Evolutionary conservation across 1,140 invertebrate species (phyloP), one percentile per base, ranked within the genome.

Genomic region (Adelges cooleyi): DNA sequence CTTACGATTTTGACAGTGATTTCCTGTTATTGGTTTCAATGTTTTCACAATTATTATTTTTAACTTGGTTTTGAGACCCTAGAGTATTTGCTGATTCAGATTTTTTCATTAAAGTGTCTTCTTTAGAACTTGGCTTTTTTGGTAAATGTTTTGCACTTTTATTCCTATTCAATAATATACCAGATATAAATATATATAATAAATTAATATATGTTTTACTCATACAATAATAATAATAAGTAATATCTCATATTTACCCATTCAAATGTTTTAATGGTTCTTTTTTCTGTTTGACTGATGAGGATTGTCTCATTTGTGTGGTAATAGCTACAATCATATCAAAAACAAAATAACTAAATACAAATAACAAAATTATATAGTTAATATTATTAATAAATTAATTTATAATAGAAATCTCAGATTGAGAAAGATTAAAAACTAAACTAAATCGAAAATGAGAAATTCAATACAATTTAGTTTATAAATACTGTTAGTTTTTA

Each of bases 251-350:
- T 3, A 2, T n/a, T 59, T 42, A 59, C 53, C 38, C 53, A 59
- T 27, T 17, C 9, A 25, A 10, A 17, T 9, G n/a, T 56, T 56
- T 44, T 18, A 10, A 18, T 13, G 8, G 11, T 59, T 17, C 36
- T 1, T 59, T 23, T 25, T 59, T 59, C n/a, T 44, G 40, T 59
- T 59, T 59, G 8, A 42, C 5, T 27, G 29, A 10, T 42, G 38
- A 13, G 27, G 38, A 2, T 44, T 59, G 53, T 17, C 20, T n/a
- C n/a, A n/a, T n/a, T n/a, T n/a, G 22, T 17, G 53, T 15, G 13
- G 27, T 56, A 56, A 23, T 56, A 25, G 53, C 53, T 56, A 56
- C 2, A 42, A 17, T n/a, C n/a, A n/a, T n/a, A n/a, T n/a, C n/a
- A n/a, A n/a, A n/a, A n/a, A n/a, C n/a, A n/a, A n/a, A n/a, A n/a